These are phyloP conservation scores for Drosophila tropicalis DNA, from an alignment of 1,140 invertebrate genomes.

Conservation along the genomic window DNA sequence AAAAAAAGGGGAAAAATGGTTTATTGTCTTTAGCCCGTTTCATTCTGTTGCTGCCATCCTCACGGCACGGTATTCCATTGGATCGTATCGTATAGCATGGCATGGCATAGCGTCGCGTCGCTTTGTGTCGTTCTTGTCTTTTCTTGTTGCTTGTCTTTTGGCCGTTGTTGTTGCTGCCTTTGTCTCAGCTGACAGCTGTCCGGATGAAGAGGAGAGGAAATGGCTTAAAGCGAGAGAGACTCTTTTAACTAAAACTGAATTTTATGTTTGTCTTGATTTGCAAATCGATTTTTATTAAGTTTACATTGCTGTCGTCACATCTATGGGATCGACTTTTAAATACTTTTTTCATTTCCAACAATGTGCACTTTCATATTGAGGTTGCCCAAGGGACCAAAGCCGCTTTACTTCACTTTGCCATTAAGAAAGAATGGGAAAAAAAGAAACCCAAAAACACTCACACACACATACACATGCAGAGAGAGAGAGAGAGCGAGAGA, in stretches of 20 bases:
- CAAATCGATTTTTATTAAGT: slow-evolving; percentile 19
- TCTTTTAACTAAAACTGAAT: slow-evolving; percentile 19
- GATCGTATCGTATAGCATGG: slow-evolving; percentile 7
- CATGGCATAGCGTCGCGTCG: slow-evolving; percentile 16
- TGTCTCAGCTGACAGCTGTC: slow-evolving; percentile 52
- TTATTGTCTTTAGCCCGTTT: slow-evolving; percentile 42
- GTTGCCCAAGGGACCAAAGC: slow-evolving; percentile 36
- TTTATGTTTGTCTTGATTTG: slow-evolving; percentile 17
- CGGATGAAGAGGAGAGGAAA: background rate
- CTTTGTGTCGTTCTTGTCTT: slow-evolving; percentile 16
- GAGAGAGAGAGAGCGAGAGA: slow-evolving; percentile 29
- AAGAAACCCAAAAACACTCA: slow-evolving; percentile 32
- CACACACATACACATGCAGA: slow-evolving; percentile 19
- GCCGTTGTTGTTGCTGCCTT: slow-evolving; percentile 29
- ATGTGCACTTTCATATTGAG: slow-evolving; percentile 25
- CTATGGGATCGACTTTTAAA: slow-evolving; percentile 27
- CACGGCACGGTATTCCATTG: slow-evolving; percentile 9
- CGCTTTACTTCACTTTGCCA: slow-evolving; percentile 35
- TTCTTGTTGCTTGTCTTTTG: slow-evolving; percentile 38
- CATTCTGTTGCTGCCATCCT: background rate
- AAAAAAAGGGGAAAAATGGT: slow-evolving; percentile 37
- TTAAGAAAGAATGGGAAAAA: slow-evolving; percentile 9
- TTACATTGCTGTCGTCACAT: slow-evolving; percentile 3
- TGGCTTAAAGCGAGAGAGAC: slow-evolving; percentile 9
- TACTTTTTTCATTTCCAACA: slow-evolving; percentile 22